Percentiles rank a stretch among this genome's conserved stretches.
These are phyloP conservation scores for Chaetogeoica ovagalla DNA, from an alignment of 2,888 invertebrate genomes.

Conservation along the genomic window DNA sequence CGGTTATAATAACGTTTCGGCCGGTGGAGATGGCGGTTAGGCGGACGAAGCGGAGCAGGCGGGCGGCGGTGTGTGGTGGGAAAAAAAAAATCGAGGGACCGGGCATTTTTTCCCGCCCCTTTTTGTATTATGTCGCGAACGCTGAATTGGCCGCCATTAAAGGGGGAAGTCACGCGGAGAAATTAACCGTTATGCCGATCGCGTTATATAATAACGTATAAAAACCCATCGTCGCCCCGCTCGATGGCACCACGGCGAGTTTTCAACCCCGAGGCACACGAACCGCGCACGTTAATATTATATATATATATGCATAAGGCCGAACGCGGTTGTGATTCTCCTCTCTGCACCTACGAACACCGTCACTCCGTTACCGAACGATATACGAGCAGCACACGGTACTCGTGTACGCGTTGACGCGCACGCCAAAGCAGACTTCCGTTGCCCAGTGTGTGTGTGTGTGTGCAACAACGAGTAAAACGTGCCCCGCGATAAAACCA, in stretches of 20 bases:
- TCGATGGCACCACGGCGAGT: not conserved
- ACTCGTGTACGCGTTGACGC: no score
- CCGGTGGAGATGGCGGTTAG: not conserved
- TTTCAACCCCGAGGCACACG: not conserved
- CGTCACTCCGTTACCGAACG: no score
- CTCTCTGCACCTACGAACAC: no score
- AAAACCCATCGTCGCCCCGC: slow-evolving; percentile 2
- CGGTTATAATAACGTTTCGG: slow-evolving; percentile 45
- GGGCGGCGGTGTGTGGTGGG: not conserved
- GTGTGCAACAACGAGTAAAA: no score
- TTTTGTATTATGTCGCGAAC: slow-evolving; percentile 52
- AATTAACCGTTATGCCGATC: slow-evolving; percentile 47
- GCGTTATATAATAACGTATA: slow-evolving; percentile 33
- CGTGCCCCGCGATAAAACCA: no score
- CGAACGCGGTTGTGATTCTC: no score
- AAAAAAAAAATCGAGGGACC: slow-evolving; percentile 38
- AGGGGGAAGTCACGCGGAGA: slow-evolving; percentile 42
- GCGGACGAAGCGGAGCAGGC: not conserved
- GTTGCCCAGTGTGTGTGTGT: no score
- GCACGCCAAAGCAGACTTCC: no score
- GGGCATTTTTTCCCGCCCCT: slow-evolving; percentile 43
- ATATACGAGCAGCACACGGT: no score
- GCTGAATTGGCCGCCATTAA: slow-evolving; percentile 52
- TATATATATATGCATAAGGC: no score
- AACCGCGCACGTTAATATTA: no score